phyloP scores from a whole-genome alignment of 2,113 vertebrate species.

The Percopsis transmontana region DNA sequence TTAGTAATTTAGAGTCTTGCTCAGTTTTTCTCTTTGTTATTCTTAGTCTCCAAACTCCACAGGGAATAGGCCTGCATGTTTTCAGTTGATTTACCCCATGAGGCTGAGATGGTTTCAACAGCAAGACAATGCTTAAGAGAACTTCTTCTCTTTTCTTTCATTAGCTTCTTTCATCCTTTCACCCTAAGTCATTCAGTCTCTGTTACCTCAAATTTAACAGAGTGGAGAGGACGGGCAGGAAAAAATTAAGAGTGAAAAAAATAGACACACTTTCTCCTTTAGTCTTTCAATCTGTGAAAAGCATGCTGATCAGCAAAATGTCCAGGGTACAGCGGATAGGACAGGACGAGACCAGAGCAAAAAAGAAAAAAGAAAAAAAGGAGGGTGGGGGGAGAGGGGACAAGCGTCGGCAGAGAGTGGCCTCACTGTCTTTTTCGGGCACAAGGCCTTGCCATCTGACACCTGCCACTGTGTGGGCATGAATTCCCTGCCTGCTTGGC shows the following conservation, averaged over 20 bases:
- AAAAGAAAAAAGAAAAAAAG: slow-evolving; percentile 2
- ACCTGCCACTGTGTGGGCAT: slow-evolving; percentile 77
- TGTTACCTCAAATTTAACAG: not conserved
- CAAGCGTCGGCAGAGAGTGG: slow-evolving; percentile 46
- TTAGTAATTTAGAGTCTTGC: no score
- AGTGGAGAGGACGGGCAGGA: not conserved
- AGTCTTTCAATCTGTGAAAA: not conserved
- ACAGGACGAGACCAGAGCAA: slow-evolving; percentile 19
- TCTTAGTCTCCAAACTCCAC: no score
- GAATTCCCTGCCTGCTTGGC: slow-evolving; percentile 70
- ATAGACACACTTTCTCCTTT: not conserved
- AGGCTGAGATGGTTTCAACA: no score
- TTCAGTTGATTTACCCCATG: no score
- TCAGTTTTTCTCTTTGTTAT: no score
- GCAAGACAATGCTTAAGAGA: no score
- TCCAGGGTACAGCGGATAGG: slow-evolving; percentile 4
- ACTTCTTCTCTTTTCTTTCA: no score
- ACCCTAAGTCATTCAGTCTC: no score
- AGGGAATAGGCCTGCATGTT: no score
- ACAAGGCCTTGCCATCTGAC: slow-evolving; percentile 76
- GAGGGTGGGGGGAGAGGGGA: slow-evolving; percentile 1
- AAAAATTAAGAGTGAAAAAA: not conserved
- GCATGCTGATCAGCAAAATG: slow-evolving; percentile 25
- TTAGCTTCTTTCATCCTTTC: no score
- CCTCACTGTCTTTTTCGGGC: slow-evolving; percentile 69